Evolutionary conservation across 2,113 vertebrate species (phyloP).

Genomic region (Paracanthobrama guichenoti): DNA sequence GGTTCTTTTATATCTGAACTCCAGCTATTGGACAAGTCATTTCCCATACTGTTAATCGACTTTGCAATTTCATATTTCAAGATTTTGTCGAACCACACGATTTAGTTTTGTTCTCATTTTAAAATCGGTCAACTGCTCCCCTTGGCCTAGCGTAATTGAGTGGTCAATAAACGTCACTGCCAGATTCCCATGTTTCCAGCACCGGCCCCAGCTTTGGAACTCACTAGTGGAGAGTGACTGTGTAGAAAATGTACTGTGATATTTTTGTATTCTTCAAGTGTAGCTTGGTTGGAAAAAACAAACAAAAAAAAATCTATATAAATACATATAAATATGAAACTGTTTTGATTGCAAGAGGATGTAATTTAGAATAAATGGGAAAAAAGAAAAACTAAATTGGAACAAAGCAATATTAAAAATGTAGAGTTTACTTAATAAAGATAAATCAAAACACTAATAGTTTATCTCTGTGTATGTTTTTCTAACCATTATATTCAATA

Average conservation of each 20-base stretch:
- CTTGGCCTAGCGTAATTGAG: constrained; percentile 25
- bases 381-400: constrained; percentile 60
- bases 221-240: constrained; percentile 67
- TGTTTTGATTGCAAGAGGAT: constrained; percentile 73
- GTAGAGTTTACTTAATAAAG: constrained; percentile 82
- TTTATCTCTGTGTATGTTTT: neutral
- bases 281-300: constrained; percentile 72
- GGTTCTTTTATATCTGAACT: neutral
- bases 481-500: neutral
- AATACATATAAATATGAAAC: constrained; percentile 61
- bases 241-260: constrained; percentile 81
- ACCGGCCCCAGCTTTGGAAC: constrained; percentile 60
- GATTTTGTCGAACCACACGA: neutral
- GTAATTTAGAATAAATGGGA: constrained; percentile 71
- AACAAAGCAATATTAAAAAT: constrained; percentile 76
- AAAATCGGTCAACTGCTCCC: constrained; percentile 11
- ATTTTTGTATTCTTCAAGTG: constrained; percentile 83
- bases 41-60: neutral
- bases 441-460: constrained; percentile 67
- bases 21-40: neutral
- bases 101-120: constrained; percentile 7
- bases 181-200: constrained; percentile 62
- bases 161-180: constrained; percentile 61
- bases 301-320: constrained; percentile 56
- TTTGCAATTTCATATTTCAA: neutral